Base-by-base conservation (phyloP, 2,888 invertebrate genomes). In the Campaea margaritaria region DNA sequence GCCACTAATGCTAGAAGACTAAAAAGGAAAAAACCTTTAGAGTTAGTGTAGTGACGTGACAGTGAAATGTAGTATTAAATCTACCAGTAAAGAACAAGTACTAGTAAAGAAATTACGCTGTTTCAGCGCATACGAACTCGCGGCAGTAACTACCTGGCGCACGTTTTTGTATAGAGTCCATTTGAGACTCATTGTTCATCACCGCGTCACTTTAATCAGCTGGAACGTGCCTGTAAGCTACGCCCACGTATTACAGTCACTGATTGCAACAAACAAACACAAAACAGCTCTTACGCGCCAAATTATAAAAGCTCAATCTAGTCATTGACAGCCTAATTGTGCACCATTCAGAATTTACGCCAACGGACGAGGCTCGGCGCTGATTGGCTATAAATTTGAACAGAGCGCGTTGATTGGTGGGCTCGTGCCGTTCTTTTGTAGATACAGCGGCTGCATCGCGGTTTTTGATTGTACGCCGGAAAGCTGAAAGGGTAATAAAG, bases 351-450 rank as follows among this genome's bases (percentile, higher is more conserved):
- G 74, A 70, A 81, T 82, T 77, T 78, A 80, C 79, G 75, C 71
- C 70, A 69, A 52, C 66, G 49, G 62, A 72, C 74, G 69, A 72
- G 67, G 73, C 72, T 65, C 67, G 60, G 69, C 70, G 69, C 74
- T 84, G 85, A 86, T 86, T 86, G 83, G 85, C 86, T 85, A 78
- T 84, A 85, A 83, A 86, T 82, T 82, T 74, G 67, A 68, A 68
- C 69, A 54, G 66, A 54, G 52, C 46, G 34, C 73, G 70, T 71
- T 86, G 85, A 86, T 86, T 86, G 82, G 82, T 76, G 72, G 50
- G 64, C 53, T 70, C 64, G 64, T 64, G 75, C 67, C 63, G 68
- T 70, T 73, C 72, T 75, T 78, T 77, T 78, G 78, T 75, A 60
- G 64, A 39, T 57, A 58, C 39, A 62, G 54, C 58, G 48, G 55